These are phyloP conservation scores for Lottia gigantea DNA, from an alignment of 2,888 invertebrate species.

Conservation along the genomic window DNA sequence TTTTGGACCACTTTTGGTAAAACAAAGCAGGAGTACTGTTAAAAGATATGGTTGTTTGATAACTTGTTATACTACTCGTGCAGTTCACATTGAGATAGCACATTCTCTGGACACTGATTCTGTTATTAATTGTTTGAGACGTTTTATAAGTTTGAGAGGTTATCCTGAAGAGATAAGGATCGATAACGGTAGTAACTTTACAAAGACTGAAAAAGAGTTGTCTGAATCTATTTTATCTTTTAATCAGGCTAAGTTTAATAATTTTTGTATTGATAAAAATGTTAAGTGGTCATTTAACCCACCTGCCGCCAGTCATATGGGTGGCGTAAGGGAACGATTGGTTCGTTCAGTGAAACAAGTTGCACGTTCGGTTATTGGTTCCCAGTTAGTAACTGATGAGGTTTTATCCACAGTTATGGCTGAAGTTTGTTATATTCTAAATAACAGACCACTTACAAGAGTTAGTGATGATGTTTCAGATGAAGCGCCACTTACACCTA, in stretches of 20 bases:
- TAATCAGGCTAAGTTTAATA: conserved; percentile 3
- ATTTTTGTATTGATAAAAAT: conserved; percentile 12
- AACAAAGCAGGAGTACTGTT: conserved; percentile 17
- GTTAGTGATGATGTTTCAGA: conserved; percentile 14
- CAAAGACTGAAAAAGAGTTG: conserved; percentile 12
- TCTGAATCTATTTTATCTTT: not conserved
- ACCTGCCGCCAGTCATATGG: conserved; percentile 31
- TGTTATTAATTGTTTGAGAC: conserved; percentile 25
- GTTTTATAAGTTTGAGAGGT: conserved; percentile 23
- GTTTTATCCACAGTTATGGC: conserved; percentile 29
- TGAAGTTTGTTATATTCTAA: conserved; percentile 29
- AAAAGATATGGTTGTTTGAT: conserved; percentile 34
- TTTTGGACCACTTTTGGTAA: conserved; percentile 32
- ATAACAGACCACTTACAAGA: conserved; percentile 28
- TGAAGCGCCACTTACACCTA: conserved; percentile 44
- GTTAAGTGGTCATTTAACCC: conserved; percentile 31
- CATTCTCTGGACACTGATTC: conserved; percentile 17
- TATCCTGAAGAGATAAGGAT: no score
- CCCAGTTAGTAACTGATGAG: conserved; percentile 23
- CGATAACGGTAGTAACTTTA: no score
- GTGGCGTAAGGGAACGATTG: conserved; percentile 32
- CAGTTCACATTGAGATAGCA: conserved; percentile 25
- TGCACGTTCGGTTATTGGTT: conserved; percentile 1
- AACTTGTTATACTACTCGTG: conserved; percentile 28
- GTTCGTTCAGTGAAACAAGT: conserved; percentile 28